Conservation (phyloP, 2,797 vertebrate genomes). For the Enteromius unitaeniatus region DNA sequence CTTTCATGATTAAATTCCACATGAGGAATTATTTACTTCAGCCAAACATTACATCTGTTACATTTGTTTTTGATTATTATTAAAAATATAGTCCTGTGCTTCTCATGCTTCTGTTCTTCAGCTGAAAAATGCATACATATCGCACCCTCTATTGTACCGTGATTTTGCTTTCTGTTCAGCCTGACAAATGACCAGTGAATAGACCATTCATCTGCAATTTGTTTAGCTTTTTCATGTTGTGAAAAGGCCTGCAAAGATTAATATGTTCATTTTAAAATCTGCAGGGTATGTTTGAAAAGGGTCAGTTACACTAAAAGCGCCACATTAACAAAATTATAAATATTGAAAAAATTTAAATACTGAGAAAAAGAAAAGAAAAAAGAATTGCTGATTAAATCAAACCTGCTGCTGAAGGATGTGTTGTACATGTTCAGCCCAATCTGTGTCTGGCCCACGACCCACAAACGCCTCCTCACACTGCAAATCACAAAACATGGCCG, state of each 20-base stretch:
- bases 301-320: neutral
- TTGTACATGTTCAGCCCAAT: conserved; percentile 85
- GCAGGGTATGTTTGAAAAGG: neutral
- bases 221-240: neutral
- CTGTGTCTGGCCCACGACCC: conserved; percentile 80
- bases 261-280: neutral
- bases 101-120: neutral
- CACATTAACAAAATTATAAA: conserved; percentile 7
- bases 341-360: conserved; percentile 11
- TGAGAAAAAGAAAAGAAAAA: neutral
- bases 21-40: neutral
- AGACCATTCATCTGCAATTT: conserved; percentile 18
- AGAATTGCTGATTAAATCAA: neutral
- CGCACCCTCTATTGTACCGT: conserved; percentile 10
- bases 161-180: conserved; percentile 10
- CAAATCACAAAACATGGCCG: conserved; percentile 36
- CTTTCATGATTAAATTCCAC: conserved; percentile 1
- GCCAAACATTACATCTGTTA: neutral
- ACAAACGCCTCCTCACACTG: conserved; percentile 57
- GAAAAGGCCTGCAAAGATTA: conserved; percentile 19
- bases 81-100: neutral
- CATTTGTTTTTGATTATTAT: neutral
- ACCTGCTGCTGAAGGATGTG: conserved; percentile 88
- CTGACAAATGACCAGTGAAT: conserved; percentile 5
- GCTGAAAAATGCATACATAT: neutral